Percentiles rank a stretch among this genome's conserved stretches.
Evolutionary conservation across 2,888 invertebrate genomes (phyloP).

Genomic region (Dioctria rufipes): DNA sequence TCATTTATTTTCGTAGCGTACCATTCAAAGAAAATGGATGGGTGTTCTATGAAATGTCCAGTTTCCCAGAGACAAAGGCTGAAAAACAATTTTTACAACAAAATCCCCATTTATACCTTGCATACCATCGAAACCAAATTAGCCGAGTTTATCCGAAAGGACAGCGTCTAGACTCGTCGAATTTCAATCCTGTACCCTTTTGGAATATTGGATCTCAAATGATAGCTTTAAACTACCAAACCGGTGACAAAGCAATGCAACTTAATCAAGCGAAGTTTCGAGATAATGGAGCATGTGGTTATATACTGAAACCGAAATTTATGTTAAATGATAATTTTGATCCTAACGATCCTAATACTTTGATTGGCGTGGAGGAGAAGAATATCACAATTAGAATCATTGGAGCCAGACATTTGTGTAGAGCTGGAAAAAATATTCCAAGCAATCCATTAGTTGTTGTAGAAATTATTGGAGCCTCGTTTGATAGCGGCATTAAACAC

Average conservation of each 20-base stretch:
- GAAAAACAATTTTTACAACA: conserved; percentile 90
- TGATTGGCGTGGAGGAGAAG: conserved; percentile 76
- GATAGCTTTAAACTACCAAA: conserved; percentile 98
- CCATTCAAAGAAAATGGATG: conserved; percentile 79
- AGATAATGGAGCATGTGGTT: conserved; percentile 95
- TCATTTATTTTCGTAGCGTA: conserved; percentile 91
- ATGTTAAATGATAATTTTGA: conserved; percentile 87
- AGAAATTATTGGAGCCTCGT: conserved; percentile 90
- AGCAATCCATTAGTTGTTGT: conserved; percentile 92
- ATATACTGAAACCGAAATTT: conserved; percentile 90
- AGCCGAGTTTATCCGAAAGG: conserved; percentile 97
- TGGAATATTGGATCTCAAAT: conserved; percentile 98
- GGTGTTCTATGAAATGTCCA: conserved; percentile 96
- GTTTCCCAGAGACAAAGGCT: conserved; percentile 96
- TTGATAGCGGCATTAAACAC: conserved; percentile 86
- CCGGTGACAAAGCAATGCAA: conserved; percentile 96
- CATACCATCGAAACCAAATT: conserved; percentile 87
- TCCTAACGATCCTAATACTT: conserved; percentile 79
- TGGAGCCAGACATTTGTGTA: conserved; percentile 90
- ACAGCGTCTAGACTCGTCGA: conserved; percentile 95
- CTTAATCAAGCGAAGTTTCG: conserved; percentile 93
- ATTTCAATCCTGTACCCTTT: conserved; percentile 94
- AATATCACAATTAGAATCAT: conserved; percentile 84
- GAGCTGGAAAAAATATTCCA: conserved; percentile 86
- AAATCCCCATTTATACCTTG: conserved; percentile 80